phyloP scores from a whole-genome alignment of 2,797 vertebrate species.

The Mormyrus proboscirostris region DNA sequence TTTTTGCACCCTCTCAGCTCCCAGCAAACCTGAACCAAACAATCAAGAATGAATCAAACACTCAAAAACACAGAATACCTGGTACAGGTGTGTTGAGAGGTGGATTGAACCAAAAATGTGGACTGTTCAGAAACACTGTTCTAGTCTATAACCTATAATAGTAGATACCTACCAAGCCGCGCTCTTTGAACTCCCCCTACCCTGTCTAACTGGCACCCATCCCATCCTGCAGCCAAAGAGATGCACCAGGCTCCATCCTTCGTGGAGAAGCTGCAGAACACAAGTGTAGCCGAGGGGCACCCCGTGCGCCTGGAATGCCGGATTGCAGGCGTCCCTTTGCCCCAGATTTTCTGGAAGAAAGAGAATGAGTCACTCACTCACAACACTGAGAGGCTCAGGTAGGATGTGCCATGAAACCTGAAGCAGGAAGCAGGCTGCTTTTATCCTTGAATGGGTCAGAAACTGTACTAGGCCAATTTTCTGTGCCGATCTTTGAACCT shows the following conservation, averaged over 20 bases:
- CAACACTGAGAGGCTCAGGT: slow-evolving; percentile 97
- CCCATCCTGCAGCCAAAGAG: slow-evolving; percentile 75
- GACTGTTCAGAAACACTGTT: not conserved
- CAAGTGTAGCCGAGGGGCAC: slow-evolving; percentile 85
- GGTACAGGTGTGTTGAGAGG: not conserved
- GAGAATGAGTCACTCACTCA: slow-evolving; percentile 95
- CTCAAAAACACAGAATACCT: not conserved
- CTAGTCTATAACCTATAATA: not conserved
- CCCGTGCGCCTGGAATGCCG: slow-evolving; percentile 91
- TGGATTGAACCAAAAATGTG: not conserved
- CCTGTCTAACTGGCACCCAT: slow-evolving; percentile 2
- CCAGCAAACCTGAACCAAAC: not conserved
- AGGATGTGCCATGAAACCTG: slow-evolving; percentile 16
- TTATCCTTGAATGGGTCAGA: not conserved
- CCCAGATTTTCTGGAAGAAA: slow-evolving; percentile 98
- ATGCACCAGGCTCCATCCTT: slow-evolving; percentile 88
- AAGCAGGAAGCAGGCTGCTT: not conserved
- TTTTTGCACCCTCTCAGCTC: not conserved
- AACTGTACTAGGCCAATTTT: not conserved
- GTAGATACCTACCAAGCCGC: not conserved
- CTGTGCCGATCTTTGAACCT: not conserved
- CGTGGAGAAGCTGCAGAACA: slow-evolving; percentile 95
- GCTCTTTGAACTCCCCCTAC: not conserved
- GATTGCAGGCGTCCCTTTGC: slow-evolving; percentile 76
- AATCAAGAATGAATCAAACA: not conserved